Base-by-base conservation (phyloP, 2,797 vertebrate genomes). In the Sardinella longiceps region DNA sequence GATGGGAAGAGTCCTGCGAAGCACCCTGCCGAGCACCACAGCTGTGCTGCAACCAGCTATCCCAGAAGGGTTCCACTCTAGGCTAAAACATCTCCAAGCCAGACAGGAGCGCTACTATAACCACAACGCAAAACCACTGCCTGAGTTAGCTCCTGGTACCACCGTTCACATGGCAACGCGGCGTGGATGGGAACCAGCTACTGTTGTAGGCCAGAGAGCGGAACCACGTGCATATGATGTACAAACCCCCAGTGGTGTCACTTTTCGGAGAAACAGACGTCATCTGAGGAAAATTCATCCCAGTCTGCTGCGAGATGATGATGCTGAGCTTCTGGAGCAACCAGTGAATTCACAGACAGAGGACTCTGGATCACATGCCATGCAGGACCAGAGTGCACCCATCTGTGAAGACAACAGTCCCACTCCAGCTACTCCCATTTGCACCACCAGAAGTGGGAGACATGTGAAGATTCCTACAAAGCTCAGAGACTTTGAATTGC, bases 211-310 rank as follows among this genome's bases (percentile, higher is more conserved):
- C 30, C 28, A 56, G 33, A 56, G 50, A 51, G 14, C 12, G 11
- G 50, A 51, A 18, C 50, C 50, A 2, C 50, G 50, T 18, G 50
- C 50, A 23, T 86, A 86, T 53, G 60, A 30, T 30, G 81, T 83
- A 10, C n/a, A 82, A 53, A 82, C 81, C 5, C 63, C 81, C 25
- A 25, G 30, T 14, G 81, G 81, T 45, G 20, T 18, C 10, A 80
- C 30, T 20, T 60, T 80, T 81, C 58, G 85, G 66, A 83, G 66
- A 25, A 83, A 63, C 23, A 60, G 82, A 28, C 37, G 30, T 6
- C 81, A 83, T 39, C 85, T 85, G 66, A 82, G 70, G 85, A 46
- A 4, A 43, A 86, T 60, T 4, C 81, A 82, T 51, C 84, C 84
- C 9, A 81, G 53, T 81, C 80, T 81, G 28, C 43, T 4, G 39